These are phyloP conservation scores for Ctenicera cuprea DNA, from an alignment of 2,888 invertebrate genomes.

Conservation along the genomic window DNA sequence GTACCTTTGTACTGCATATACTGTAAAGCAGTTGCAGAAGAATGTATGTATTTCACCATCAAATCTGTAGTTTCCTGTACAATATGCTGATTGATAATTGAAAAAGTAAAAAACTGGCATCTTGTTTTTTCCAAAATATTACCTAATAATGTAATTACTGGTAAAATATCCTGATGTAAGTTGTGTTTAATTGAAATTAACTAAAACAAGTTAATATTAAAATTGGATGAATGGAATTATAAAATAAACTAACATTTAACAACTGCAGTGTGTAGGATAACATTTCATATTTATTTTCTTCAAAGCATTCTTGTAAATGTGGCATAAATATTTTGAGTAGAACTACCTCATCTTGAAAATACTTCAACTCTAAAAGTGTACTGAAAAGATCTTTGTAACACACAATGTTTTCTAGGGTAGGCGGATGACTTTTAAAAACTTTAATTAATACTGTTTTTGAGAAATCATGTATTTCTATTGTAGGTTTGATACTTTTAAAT, in stretches of 20 bases:
- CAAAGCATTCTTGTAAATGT: slow-evolving; percentile 18
- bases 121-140: slow-evolving; percentile 62
- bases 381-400: slow-evolving; percentile 62
- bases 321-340: slow-evolving; percentile 33
- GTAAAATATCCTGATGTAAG: neutral
- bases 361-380: slow-evolving; percentile 58
- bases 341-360: slow-evolving; percentile 47
- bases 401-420: slow-evolving; percentile 58
- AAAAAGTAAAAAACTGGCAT: slow-evolving; percentile 64
- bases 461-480: slow-evolving; percentile 60
- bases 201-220: slow-evolving; percentile 2
- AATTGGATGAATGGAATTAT: neutral
- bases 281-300: slow-evolving; percentile 22
- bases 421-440: slow-evolving; percentile 55
- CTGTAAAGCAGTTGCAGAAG: neutral
- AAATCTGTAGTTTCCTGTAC: slow-evolving; percentile 57
- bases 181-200: slow-evolving; percentile 8
- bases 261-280: slow-evolving; percentile 32
- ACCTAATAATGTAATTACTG: slow-evolving; percentile 54
- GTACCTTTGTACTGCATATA: slow-evolving; percentile 1
- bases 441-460: slow-evolving; percentile 59
- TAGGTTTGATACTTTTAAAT: slow-evolving; percentile 48
- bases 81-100: slow-evolving; percentile 60
- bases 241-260: slow-evolving; percentile 42
- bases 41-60: slow-evolving; percentile 42